These are phyloP conservation scores for Pterophyllum scalare DNA, from an alignment of 2,113 vertebrate genomes.

Conservation along the genomic window DNA sequence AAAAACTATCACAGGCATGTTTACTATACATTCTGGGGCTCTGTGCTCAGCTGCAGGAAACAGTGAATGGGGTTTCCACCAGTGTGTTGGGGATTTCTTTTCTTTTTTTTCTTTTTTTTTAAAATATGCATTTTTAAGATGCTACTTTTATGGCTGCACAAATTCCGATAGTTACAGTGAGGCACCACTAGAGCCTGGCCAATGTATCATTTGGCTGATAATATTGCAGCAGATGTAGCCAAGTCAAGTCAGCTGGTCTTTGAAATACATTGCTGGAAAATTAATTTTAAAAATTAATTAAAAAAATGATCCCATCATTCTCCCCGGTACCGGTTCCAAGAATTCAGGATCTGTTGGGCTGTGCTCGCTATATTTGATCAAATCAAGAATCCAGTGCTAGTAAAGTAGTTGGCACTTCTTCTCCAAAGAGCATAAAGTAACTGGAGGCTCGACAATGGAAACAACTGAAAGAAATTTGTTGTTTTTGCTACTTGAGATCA, in stretches of 20 bases:
- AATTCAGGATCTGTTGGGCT: background rate
- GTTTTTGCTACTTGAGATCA: background rate
- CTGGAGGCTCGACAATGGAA: background rate
- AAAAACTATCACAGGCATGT: constrained; percentile 1
- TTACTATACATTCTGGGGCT: background rate
- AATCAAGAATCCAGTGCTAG: background rate
- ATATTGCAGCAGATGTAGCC: background rate
- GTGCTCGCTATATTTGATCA: background rate
- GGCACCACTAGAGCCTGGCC: background rate
- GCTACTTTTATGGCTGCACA: background rate
- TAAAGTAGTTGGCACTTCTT: accelerated
- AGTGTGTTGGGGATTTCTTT: too few species aligned
- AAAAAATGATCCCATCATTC: background rate
- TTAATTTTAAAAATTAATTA: too few species aligned
- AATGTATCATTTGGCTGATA: background rate
- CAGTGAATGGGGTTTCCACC: background rate
- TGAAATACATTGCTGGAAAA: background rate
- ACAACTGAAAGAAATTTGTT: background rate
- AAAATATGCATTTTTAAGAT: background rate
- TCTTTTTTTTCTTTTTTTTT: too few species aligned
- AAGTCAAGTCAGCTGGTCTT: background rate
- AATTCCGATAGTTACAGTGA: background rate
- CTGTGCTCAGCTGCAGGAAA: background rate
- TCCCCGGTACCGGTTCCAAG: background rate
- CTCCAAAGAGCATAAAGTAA: accelerated